phyloP scores from a whole-genome alignment of 2,113 vertebrate genomes.

The Gulo gulo region DNA sequence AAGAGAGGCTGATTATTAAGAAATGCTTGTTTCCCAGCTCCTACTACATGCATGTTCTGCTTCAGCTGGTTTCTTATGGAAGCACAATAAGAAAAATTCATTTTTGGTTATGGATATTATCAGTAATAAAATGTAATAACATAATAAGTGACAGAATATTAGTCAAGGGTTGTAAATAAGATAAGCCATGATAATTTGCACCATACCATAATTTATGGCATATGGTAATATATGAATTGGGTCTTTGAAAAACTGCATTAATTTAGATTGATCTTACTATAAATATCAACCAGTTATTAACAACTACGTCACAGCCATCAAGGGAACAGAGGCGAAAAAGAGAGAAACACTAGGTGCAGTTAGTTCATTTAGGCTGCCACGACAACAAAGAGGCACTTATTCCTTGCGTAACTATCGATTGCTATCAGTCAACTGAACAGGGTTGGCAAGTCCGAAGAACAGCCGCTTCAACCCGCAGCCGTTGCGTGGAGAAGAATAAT shows the following conservation, averaged over 20 bases:
- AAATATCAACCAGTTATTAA: neutral
- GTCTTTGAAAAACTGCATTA: conserved; percentile 4
- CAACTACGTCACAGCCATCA: neutral
- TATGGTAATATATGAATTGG: neutral
- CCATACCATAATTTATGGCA: neutral
- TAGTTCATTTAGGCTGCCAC: neutral
- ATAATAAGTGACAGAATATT: neutral
- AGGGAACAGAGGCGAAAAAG: neutral
- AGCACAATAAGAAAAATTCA: neutral
- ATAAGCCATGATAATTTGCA: neutral
- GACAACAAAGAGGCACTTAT: neutral
- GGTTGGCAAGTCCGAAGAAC: neutral
- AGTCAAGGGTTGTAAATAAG: neutral
- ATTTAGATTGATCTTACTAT: conserved; percentile 34
- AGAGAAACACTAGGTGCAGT: neutral
- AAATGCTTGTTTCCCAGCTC: neutral
- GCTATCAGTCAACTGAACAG: neutral
- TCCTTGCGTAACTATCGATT: neutral
- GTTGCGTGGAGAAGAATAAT: neutral
- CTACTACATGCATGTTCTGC: neutral
- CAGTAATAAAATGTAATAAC: neutral
- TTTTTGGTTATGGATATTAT: neutral
- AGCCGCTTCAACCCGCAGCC: neutral
- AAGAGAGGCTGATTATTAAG: neutral
- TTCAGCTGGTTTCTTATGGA: neutral